Conservation (phyloP, 2,113 vertebrate species). For the Thamnophis sirtalis region DNA sequence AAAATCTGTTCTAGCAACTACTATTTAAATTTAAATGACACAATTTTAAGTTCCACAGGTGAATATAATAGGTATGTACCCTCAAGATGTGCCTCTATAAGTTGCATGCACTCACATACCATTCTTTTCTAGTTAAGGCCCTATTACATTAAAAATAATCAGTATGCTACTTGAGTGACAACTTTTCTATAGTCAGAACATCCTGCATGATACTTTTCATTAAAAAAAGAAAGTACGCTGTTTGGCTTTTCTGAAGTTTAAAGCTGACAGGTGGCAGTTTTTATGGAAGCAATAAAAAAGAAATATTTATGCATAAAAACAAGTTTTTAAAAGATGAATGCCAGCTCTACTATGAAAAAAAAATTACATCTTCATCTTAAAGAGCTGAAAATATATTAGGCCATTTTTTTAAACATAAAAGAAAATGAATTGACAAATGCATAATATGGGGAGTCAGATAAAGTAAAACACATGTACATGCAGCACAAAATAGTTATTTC, state of each 20-base stretch:
- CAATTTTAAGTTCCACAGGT: slow-evolving; percentile 42
- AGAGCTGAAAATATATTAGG: slow-evolving; percentile 52
- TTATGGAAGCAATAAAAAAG: slow-evolving; percentile 58
- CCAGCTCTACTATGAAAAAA: slow-evolving; percentile 55
- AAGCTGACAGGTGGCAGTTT: slow-evolving; percentile 58
- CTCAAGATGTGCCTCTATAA: neutral
- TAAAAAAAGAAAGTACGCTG: slow-evolving; percentile 53
- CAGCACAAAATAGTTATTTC: slow-evolving; percentile 35
- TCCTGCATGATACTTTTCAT: slow-evolving; percentile 44
- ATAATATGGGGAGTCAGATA: slow-evolving; percentile 56
- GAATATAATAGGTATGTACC: slow-evolving; percentile 39
- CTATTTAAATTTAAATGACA: slow-evolving; percentile 19
- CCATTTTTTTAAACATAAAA: slow-evolving; percentile 54
- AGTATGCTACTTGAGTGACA: slow-evolving; percentile 53
- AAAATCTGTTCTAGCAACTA: slow-evolving; percentile 16
- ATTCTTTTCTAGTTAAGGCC: slow-evolving; percentile 33
- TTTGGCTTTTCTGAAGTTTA: slow-evolving; percentile 60
- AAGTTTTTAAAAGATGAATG: slow-evolving; percentile 59
- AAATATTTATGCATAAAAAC: slow-evolving; percentile 54
- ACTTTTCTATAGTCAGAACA: slow-evolving; percentile 57
- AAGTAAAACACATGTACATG: slow-evolving; percentile 18
- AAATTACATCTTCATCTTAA: slow-evolving; percentile 63
- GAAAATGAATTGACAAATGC: slow-evolving; percentile 55
- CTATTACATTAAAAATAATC: slow-evolving; percentile 38
- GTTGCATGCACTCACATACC: neutral